Evolutionary conservation across 2,888 invertebrate species (phyloP), one percentile per base, ranked within the genome.

Genomic region (Lacanobia oleracea): DNA sequence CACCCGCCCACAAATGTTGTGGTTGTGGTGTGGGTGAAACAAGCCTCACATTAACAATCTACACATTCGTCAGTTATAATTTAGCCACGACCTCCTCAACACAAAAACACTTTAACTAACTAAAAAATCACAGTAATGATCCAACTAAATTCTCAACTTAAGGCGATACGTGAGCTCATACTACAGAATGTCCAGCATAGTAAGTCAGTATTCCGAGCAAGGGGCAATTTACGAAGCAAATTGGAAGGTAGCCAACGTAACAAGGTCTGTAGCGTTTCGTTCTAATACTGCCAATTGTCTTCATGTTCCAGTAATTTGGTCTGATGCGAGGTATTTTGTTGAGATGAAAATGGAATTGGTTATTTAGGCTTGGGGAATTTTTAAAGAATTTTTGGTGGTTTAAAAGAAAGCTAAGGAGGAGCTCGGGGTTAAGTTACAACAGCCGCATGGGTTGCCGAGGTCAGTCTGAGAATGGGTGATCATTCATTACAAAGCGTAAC

Each of bases 221-320:
- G 65, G 64, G 81, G 85, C 83, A 83, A 87, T 86, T 82, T 81
- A 82, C 79, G 81, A 80, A 77, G 77, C 81, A 84, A 85, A 80
- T 88, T 91, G 91, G 91, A 86, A 67, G 69, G 77, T 73, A 45
- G 90, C 91, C 92, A 92, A 90, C 80, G 84, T 90, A 90, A 91
- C 91, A 89, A 89, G 88, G 86, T 54, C 71, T 72, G 70, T 57
- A 60, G 57, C 69, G 66, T 65, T 65, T 69, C 60, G 71, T 72
- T 80, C 77, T 82, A 84, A 85, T 85, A 77, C 85, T 69, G 65
- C 64, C 84, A 87, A 85, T 88, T 87, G 86, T 86, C 86, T 82
- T 81, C 75, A 7, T 59, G 67, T 82, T 60, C 45, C 23, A 66
- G 77, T 82, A 69, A 77, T 77, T 75, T 74, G 40, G 18, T 53